Base-by-base conservation (phyloP, 2,113 vertebrate species). In the Mastomys natalensis region DNA sequence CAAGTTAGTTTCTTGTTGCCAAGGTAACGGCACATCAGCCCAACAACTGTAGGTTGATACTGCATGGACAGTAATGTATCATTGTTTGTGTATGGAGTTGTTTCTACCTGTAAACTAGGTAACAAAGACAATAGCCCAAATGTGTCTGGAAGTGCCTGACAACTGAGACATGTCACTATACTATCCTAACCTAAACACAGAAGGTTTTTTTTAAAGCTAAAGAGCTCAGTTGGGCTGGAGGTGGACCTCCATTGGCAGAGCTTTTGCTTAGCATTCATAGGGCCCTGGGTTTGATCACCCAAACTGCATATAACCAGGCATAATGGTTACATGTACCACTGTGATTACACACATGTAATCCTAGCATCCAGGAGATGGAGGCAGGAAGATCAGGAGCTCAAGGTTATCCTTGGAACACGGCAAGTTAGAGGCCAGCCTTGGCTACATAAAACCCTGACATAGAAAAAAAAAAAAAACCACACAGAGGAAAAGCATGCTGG, bases 1-100 rank as follows among this genome's bases (percentile, higher is more conserved):
- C 40, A 82, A 68, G 81, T 76, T 76, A 72, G 72, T 84, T 89
- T 88, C 51, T 43, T 51, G 91, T 92, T 96, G 85, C 89, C 85
- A 68, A 43, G 84, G 85, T 60, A 94, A 95, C 80, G 1, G 48
- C 58, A 62, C 31, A 64, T 51, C 64, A 70, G 11, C 48, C 60
- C 55, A 62, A 74, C 8, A 72, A n/a, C 37, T 8, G 34, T 55
- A 80, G 34, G 22, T 19, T 37, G 64, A 31, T 26, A 55, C 15
- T 48, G 6, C 29, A 3, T n/a, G 34, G 64, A n/a, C 37, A 5
- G 31, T 16, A 66, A 87, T 37, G 17, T 51, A 11, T 53, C 7
- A 51, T 3, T 29, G 16, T 88, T 74, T 43, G 48, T 9, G 4
- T 1, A 5, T 19, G 45, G 85, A 77, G 55, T 29, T 60, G 40